phyloP scores from a whole-genome alignment of 2,888 invertebrate genomes.

The Macrosoma leucophasiata region DNA sequence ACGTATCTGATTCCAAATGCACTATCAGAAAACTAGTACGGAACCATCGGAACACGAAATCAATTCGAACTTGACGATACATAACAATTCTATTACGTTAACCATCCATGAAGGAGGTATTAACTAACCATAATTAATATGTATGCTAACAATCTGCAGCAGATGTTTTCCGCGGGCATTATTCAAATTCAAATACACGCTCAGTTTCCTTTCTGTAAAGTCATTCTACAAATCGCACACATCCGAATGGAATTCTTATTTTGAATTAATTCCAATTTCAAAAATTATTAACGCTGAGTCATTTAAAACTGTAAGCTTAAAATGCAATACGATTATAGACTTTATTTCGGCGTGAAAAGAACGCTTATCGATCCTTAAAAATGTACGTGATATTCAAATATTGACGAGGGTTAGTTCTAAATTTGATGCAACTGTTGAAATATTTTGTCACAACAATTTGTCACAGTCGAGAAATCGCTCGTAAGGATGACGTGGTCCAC shows the following conservation, averaged over 20 bases:
- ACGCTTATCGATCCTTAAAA: constrained; percentile 29
- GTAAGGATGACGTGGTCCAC: constrained; percentile 54
- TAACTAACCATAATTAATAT: too few species aligned
- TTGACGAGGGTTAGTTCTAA: constrained; percentile 44
- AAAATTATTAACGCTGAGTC: too few species aligned
- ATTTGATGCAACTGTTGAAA: constrained; percentile 71
- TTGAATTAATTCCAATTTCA: constrained; percentile 48
- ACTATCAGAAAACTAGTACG: too few species aligned
- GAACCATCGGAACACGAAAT: too few species aligned
- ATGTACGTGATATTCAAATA: constrained; percentile 31
- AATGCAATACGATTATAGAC: constrained; percentile 57
- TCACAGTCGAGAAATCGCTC: constrained; percentile 61
- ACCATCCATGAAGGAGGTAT: too few species aligned
- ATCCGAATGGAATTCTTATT: constrained; percentile 37
- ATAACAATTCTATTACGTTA: too few species aligned
- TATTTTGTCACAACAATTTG: constrained; percentile 76
- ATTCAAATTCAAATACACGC: constrained; percentile 1
- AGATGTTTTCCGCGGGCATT: constrained; percentile 11
- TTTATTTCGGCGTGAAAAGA: too few species aligned
- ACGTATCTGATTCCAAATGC: too few species aligned
- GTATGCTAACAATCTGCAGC: too few species aligned
- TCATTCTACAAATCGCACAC: constrained; percentile 42
- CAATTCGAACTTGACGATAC: too few species aligned
- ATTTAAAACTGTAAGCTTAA: constrained; percentile 51
- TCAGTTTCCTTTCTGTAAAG: constrained; percentile 31